Evolutionary conservation across 2,113 vertebrate species (phyloP).

Genomic region (Ammospiza nelsoni): DNA sequence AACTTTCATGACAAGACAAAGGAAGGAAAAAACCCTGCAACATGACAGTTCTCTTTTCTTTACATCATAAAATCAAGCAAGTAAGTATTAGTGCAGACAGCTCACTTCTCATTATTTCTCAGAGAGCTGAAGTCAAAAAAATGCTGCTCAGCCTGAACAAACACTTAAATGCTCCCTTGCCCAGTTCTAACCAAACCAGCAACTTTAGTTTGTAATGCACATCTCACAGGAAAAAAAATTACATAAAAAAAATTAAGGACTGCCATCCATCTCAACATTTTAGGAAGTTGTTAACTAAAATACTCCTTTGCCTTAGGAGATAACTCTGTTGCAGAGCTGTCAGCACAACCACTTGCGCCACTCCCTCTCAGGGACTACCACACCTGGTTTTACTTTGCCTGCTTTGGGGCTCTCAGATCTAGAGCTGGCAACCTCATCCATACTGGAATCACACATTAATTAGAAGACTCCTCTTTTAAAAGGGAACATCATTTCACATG

Average conservation of each 20-base stretch:
- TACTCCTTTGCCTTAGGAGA: neutral
- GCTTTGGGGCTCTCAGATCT: neutral
- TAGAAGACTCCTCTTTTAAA: neutral
- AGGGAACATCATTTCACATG: neutral
- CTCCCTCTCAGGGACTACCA: neutral
- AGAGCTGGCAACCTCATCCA: neutral
- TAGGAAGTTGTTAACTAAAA: neutral
- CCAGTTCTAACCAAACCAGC: neutral
- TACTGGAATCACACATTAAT: neutral
- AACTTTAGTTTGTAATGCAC: neutral
- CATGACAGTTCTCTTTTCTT: neutral
- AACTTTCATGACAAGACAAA: neutral
- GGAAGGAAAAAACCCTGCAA: fast-evolving
- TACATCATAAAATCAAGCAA: neutral
- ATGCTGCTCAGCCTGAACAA: neutral
- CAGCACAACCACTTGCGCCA: neutral
- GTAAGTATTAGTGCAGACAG: neutral
- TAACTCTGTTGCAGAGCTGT: neutral
- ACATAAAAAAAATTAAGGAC: neutral
- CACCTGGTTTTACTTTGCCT: neutral
- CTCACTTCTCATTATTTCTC: neutral
- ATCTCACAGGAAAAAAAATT: neutral
- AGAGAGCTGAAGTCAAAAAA: neutral
- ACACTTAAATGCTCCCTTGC: neutral
- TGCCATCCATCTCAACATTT: neutral